Evolutionary conservation across 2,888 invertebrate species (phyloP), one percentile per base, ranked within the genome.

Genomic region (Lycia hirtaria): DNA sequence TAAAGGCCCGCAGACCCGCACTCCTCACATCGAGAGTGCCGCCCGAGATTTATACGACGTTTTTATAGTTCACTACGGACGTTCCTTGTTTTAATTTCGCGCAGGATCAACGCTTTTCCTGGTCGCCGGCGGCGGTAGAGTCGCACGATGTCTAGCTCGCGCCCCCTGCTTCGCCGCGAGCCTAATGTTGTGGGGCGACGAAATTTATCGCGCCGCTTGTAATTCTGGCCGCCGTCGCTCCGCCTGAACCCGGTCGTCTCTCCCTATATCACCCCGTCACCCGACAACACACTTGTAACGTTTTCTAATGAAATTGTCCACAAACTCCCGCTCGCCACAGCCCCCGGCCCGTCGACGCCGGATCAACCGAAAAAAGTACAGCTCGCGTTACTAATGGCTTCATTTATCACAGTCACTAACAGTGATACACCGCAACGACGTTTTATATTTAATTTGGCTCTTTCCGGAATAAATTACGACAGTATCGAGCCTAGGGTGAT

Each of bases 271-370:
- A 84, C 87, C 87, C 85, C 80, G 78, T 85, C 88, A 85, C 81
- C 85, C 85, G 73, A 76, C 82, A 81, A 87, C 87, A 88, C 83
- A 88, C 89, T 88, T 88, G 88, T 88, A 91, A 86, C 88, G 80
- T 85, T 91, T 91, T 89, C 90, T 92, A 92, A 92, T 92, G 90
- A 92, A 92, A 91, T 92, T 89, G 91, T 92, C 91, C 89, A 87
- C 89, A 86, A 88, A 83, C 83, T 82, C 84, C 78, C 82, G 83
- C 83, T 84, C 83, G 81, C 85, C 85, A 76, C 84, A 85, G 80
- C 83, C 86, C 87, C 83, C 81, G 76, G 81, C 81, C 81, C 84
- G 86, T 80, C 80, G 86, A 78, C 88, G 86, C 82, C 87, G 89
- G 89, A 91, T 89, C 85, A 89, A 90, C 91, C 90, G 84, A 91